These are phyloP conservation scores for Scleropages formosus DNA, from an alignment of 2,797 vertebrate genomes.

Conservation along the genomic window DNA sequence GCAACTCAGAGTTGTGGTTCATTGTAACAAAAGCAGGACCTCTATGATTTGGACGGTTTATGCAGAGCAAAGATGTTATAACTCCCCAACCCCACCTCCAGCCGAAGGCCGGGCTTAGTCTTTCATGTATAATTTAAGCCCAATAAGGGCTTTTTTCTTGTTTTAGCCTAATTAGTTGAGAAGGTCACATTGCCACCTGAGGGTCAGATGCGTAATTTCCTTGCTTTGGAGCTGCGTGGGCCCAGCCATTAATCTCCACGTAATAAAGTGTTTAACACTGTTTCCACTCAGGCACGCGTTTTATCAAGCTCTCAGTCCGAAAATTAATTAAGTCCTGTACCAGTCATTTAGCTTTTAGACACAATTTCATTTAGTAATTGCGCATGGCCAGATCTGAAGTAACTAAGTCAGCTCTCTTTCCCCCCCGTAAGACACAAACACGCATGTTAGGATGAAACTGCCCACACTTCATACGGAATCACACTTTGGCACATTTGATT, in stretches of 20 bases:
- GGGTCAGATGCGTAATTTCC: conserved; percentile 54
- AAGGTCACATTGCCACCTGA: conserved; percentile 62
- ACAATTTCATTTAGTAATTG: conserved; percentile 43
- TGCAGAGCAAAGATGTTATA: conserved; percentile 13
- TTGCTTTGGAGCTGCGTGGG: conserved; percentile 39
- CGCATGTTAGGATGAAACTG: conserved; percentile 30
- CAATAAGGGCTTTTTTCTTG: conserved; percentile 54
- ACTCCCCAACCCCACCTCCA: conserved; percentile 41
- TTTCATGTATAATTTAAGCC: conserved; percentile 53
- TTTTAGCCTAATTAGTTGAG: conserved; percentile 63
- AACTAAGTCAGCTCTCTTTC: conserved; percentile 49
- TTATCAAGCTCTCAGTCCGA: conserved; percentile 51
- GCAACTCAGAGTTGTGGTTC: neutral
- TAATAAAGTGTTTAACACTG: conserved; percentile 30
- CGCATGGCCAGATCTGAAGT: conserved; percentile 40
- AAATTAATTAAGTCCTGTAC: conserved; percentile 54
- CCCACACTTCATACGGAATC: neutral
- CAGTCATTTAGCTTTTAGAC: conserved; percentile 43
- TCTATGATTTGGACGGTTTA: conserved; percentile 13
- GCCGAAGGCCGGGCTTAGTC: conserved; percentile 38
- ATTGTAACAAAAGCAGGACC: neutral
- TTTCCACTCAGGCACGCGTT: conserved; percentile 35
- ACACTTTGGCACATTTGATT: neutral
- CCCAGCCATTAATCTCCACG: conserved; percentile 52
- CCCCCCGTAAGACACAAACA: conserved; percentile 26